phyloP scores from a whole-genome alignment of 2,797 vertebrate species.

The Gastrophryne carolinensis region DNA sequence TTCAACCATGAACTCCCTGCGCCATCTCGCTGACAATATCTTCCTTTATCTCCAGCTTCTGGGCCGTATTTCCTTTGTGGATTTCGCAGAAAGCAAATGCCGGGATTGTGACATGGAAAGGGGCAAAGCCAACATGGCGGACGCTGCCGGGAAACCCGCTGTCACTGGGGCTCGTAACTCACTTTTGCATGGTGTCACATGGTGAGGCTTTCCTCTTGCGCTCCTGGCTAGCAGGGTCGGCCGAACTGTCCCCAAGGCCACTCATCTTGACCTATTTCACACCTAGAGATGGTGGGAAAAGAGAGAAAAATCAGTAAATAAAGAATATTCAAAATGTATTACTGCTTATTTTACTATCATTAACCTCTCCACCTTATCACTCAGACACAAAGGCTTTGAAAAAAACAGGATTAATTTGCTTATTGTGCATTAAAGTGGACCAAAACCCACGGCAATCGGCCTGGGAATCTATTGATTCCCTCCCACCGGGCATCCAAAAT shows the following conservation, averaged over 20 bases:
- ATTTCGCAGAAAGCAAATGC: neutral
- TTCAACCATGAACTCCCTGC: neutral
- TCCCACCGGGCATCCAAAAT: too few species aligned
- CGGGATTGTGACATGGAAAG: neutral
- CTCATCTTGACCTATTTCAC: conserved; percentile 89
- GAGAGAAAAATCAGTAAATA: too few species aligned
- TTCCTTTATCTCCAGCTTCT: neutral
- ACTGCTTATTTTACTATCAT: too few species aligned
- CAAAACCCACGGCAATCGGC: too few species aligned
- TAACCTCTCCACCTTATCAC: too few species aligned
- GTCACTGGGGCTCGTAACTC: conserved; percentile 28
- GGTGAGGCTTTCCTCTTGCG: conserved; percentile 91
- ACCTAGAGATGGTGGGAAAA: conserved; percentile 73
- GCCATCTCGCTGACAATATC: neutral
- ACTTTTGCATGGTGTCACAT: conserved; percentile 90
- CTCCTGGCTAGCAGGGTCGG: conserved; percentile 82
- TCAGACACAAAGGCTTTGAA: too few species aligned
- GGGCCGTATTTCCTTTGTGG: neutral
- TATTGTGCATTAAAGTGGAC: too few species aligned
- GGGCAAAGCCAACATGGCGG: neutral
- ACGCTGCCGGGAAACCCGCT: neutral
- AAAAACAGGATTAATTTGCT: too few species aligned
- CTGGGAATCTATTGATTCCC: too few species aligned
- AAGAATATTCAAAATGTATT: too few species aligned
- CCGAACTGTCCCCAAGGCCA: conserved; percentile 86